Percentiles rank a stretch among this genome's conserved stretches.
These are phyloP conservation scores for Parapsyche elsis DNA, from an alignment of 1,140 invertebrate genomes.

Conservation along the genomic window DNA sequence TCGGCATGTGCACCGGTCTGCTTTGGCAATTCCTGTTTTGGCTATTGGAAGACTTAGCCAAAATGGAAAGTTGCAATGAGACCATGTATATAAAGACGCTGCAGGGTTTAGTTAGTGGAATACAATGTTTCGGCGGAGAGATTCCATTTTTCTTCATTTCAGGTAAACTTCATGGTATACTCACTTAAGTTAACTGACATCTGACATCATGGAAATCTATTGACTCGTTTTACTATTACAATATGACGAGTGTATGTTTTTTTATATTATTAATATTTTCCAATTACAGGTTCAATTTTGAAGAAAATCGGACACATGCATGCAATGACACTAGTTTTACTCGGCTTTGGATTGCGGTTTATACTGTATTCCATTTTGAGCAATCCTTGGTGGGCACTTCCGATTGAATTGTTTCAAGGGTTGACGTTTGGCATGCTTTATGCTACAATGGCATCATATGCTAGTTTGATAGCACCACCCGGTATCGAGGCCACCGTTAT, in stretches of 20 bases:
- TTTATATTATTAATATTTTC: conserved; percentile 27
- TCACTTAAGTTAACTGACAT: no score
- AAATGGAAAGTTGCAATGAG: conserved; percentile 61
- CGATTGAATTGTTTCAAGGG: conserved; percentile 88
- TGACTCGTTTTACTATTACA: no score
- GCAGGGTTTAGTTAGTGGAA: conserved; percentile 80
- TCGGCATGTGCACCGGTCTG: conserved; percentile 86
- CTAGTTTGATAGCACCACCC: conserved; percentile 84
- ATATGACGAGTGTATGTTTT: no score
- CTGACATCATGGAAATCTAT: no score
- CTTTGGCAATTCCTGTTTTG: conserved; percentile 92
- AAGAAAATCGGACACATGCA: conserved; percentile 85
- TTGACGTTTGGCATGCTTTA: conserved; percentile 91
- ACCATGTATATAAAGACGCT: conserved; percentile 78
- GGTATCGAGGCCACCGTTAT: conserved; percentile 89
- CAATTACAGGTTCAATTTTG: conserved; percentile 74
- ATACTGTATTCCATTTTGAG: conserved; percentile 83
- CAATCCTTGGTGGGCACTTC: conserved; percentile 85
- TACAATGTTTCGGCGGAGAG: conserved; percentile 89
- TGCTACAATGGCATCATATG: conserved; percentile 89
- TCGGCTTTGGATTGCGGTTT: conserved; percentile 80
- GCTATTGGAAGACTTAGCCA: conserved; percentile 79
- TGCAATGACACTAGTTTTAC: conserved; percentile 84
- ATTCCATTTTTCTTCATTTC: conserved; percentile 90
- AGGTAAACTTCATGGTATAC: no score